These are phyloP conservation scores for Mesorhabditis belari DNA, from an alignment of 2,888 invertebrate species.

Conservation along the genomic window DNA sequence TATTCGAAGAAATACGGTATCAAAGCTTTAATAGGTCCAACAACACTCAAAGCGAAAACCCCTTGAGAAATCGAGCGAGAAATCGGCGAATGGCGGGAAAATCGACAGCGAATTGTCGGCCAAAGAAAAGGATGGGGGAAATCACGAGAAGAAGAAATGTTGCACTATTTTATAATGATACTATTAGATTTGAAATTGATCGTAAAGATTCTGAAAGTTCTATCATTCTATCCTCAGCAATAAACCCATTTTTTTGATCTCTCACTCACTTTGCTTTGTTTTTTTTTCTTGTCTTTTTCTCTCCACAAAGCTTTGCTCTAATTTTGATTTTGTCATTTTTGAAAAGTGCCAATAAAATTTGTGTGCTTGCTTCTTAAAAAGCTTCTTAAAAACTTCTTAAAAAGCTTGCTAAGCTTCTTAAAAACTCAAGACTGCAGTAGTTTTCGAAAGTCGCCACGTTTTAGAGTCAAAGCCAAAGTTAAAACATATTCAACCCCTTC, in stretches of 20 bases:
- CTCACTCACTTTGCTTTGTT: background rate
- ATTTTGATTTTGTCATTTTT: too few species aligned
- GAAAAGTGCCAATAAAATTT: too few species aligned
- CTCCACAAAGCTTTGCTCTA: background rate
- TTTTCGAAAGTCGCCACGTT: too few species aligned
- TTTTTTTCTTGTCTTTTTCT: background rate
- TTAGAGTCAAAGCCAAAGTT: too few species aligned
- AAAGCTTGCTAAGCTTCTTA: too few species aligned
- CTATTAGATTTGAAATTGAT: background rate
- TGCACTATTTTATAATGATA: conserved; percentile 12
- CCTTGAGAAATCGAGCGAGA: background rate
- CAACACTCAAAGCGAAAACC: background rate
- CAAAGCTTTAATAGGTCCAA: background rate
- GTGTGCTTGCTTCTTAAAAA: too few species aligned
- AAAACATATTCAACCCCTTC: too few species aligned
- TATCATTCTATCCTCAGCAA: background rate
- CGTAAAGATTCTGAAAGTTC: background rate
- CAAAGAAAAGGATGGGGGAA: conserved; percentile 7
- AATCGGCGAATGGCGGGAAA: conserved; percentile 13
- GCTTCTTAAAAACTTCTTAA: too few species aligned
- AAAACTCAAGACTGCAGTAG: too few species aligned
- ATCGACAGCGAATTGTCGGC: conserved; percentile 28
- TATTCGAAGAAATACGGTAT: too few species aligned
- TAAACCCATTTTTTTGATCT: too few species aligned
- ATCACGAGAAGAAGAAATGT: conserved; percentile 23